Base-by-base conservation (phyloP, 2,113 vertebrate species). In the Peromyscus polionotus region DNA sequence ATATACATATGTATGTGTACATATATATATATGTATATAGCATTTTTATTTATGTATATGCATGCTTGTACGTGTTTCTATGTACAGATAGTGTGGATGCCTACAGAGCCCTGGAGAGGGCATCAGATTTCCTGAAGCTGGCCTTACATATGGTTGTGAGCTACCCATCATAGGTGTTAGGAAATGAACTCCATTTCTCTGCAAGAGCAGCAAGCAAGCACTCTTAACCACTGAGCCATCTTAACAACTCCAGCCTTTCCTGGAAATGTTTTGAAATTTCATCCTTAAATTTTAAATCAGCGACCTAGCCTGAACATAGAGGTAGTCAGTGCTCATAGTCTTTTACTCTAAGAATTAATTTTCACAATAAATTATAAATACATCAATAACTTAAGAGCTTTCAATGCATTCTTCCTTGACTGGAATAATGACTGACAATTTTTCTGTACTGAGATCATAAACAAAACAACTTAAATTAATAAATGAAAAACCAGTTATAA, bases 391-490 rank as follows among this genome's bases (percentile, higher is more conserved):
- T 88, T 45, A 51, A 57, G 16, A 92, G 3, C 70, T 91, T 95
- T 14, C 2, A 65, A 33, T 83, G 28, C 48, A 13, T 26, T 94
- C 10, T 85, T 92, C n/a, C n/a, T 70, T 88, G n/a, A 68, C 68
- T 75, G 16, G 2, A 24, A 93, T 65, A 73, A 59, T 63, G 65
- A 19, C 17, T 81, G 65, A 94, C 77, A 8, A 24, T 45, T 93
- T 42, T 68, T 70, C 33, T 87, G 80, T 68, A 92, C 57, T 39
- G 59, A 83, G 36, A 63, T 4, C 57, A 86, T 59, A 68, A 80
- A n/a, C 10, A 89, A 61, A 84, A 22, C 39, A 87, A 81, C 90
- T 93, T 75, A 90, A 79, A 93, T 80, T 70, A 83, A 20, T 6
- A 13, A 84, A 24, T 91, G 7, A n/a, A 88, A 92, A 72, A 22